These are phyloP conservation scores for Microtus ochrogaster DNA, from an alignment of 2,113 vertebrate species.

Conservation along the genomic window DNA sequence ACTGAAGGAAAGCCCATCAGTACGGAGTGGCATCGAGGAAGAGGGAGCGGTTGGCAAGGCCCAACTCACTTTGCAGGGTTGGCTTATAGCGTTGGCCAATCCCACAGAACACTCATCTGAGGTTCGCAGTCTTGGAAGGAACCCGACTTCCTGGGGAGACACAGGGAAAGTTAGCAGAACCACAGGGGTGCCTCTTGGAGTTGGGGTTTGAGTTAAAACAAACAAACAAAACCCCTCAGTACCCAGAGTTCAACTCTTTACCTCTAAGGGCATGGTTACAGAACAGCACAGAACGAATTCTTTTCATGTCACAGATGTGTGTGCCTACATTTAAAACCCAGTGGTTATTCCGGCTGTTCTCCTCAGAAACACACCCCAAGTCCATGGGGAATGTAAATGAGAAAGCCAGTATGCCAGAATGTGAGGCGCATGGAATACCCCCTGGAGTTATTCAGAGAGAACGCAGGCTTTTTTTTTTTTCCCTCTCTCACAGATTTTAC, in stretches of 20 bases:
- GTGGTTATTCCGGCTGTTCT: neutral
- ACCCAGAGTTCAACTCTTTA: neutral
- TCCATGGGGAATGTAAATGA: neutral
- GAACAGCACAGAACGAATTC: neutral
- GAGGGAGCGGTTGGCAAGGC: neutral
- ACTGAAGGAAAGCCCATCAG: neutral
- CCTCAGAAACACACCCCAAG: neutral
- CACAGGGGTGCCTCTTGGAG: neutral
- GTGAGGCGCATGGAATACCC: neutral
- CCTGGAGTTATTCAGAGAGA: neutral
- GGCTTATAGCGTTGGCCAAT: no score
- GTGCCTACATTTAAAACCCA: neutral
- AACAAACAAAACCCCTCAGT: neutral
- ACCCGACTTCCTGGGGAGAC: neutral
- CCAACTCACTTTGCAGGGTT: neutral
- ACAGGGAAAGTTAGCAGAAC: neutral
- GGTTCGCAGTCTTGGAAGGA: neutral
- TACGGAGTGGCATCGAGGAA: neutral
- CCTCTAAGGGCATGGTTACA: neutral
- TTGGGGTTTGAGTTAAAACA: neutral
- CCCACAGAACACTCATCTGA: neutral
- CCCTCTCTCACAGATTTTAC: neutral
- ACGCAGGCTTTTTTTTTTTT: neutral
- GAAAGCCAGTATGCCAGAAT: neutral
- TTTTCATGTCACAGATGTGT: neutral